Evolutionary conservation across 2,113 vertebrate species (phyloP).

Genomic region (Vulpes lagopus): DNA sequence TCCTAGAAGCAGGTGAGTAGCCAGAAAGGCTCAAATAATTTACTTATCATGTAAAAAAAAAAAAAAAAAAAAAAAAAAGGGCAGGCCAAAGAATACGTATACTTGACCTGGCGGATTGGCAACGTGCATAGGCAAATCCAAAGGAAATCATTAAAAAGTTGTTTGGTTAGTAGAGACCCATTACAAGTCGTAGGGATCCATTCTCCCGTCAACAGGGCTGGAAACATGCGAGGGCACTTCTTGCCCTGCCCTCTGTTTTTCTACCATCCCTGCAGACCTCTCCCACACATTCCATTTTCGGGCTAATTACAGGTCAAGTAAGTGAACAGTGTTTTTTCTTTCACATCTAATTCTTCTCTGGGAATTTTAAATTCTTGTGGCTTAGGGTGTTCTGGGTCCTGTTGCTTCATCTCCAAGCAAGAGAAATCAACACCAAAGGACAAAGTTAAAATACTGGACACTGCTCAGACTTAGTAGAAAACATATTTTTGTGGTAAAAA

Average conservation of each 20-base stretch:
- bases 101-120: background rate
- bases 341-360: slow-evolving; percentile 42
- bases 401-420: slow-evolving; percentile 53
- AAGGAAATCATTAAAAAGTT: background rate
- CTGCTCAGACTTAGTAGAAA: background rate
- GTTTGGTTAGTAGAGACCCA: background rate
- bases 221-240: background rate
- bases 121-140: slow-evolving; percentile 25
- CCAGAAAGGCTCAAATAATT: background rate
- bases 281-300: slow-evolving; percentile 64
- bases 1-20: background rate
- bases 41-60: background rate
- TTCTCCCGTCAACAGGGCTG: background rate
- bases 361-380: slow-evolving; percentile 52
- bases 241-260: background rate
- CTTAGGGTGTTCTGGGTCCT: background rate
- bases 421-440: slow-evolving; percentile 35
- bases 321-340: slow-evolving; percentile 24
- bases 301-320: slow-evolving; percentile 56
- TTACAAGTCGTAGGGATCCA: background rate
- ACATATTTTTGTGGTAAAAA: slow-evolving; percentile 32
- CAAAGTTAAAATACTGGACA: background rate
- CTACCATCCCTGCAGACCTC: slow-evolving; percentile 16
- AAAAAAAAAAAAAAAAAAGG: background rate
- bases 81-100: background rate